Evolutionary conservation across 2,888 invertebrate genomes (phyloP).

Genomic region (Drosophila sordidapex): DNA sequence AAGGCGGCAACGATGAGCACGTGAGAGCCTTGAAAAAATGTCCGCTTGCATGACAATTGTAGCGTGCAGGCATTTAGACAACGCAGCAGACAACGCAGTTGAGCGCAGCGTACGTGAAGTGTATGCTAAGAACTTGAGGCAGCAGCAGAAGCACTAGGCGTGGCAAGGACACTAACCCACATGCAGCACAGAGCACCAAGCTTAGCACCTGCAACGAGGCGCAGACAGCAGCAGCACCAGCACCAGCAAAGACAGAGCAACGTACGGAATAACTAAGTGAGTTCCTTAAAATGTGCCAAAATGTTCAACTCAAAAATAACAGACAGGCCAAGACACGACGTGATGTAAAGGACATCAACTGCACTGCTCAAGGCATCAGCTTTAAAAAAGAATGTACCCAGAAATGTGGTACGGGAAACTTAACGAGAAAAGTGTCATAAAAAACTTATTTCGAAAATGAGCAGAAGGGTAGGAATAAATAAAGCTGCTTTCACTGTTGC

Average conservation of each 20-base stretch:
- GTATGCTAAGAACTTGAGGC: slow-evolving; percentile 63
- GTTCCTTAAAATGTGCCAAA: slow-evolving; percentile 37
- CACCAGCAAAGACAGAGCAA: slow-evolving; percentile 44
- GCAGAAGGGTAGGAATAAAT: not conserved
- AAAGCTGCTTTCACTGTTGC: not conserved
- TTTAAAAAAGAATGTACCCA: not conserved
- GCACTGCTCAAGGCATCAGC: slow-evolving; percentile 30
- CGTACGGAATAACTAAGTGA: slow-evolving; percentile 70
- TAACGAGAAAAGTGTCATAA: not conserved
- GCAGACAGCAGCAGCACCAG: slow-evolving; percentile 34
- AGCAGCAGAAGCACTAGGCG: slow-evolving; percentile 32
- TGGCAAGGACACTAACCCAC: slow-evolving; percentile 58
- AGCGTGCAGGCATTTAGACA: slow-evolving; percentile 80
- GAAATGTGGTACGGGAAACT: not conserved
- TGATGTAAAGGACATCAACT: slow-evolving; percentile 35
- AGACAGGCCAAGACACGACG: slow-evolving; percentile 27
- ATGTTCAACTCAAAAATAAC: slow-evolving; percentile 30
- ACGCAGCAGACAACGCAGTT: slow-evolving; percentile 66
- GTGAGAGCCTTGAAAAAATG: slow-evolving; percentile 75
- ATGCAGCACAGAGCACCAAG: slow-evolving; percentile 51
- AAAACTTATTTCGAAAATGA: not conserved
- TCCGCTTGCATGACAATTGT: slow-evolving; percentile 82
- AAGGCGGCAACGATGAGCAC: slow-evolving; percentile 49
- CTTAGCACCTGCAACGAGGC: slow-evolving; percentile 69
- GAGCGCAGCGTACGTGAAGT: slow-evolving; percentile 73